Percentiles rank a stretch among this genome's conserved stretches.
These are phyloP conservation scores for Capra hircus DNA, from an alignment of 2,113 vertebrate genomes.

Conservation along the genomic window DNA sequence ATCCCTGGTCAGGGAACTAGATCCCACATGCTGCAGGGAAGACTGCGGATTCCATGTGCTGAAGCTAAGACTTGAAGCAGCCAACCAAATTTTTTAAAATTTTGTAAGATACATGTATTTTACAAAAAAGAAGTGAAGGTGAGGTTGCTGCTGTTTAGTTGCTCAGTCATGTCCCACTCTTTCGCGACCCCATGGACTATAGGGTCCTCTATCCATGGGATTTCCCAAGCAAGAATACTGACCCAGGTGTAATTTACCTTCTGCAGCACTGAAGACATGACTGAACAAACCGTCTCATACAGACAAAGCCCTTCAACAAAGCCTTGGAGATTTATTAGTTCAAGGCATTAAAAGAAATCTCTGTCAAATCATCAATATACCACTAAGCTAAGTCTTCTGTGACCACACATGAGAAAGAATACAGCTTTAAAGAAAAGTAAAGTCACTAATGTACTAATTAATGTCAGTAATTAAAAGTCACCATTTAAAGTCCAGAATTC, in stretches of 20 bases:
- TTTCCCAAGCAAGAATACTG: neutral
- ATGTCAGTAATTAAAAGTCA: neutral
- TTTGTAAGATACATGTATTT: neutral
- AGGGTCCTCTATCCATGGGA: neutral
- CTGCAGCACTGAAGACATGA: no score
- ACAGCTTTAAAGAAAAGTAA: neutral
- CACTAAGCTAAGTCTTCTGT: neutral
- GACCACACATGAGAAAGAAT: neutral
- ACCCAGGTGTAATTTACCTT: neutral
- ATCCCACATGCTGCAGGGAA: neutral
- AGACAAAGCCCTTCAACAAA: neutral
- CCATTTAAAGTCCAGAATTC: neutral
- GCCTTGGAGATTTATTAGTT: neutral
- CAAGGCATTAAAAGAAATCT: neutral
- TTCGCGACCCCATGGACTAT: neutral
- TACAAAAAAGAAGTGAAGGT: neutral
- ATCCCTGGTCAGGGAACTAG: neutral
- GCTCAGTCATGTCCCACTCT: neutral
- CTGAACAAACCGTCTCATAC: neutral
- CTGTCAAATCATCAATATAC: neutral
- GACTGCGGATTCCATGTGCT: neutral
- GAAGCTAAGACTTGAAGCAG: neutral
- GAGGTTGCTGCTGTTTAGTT: neutral
- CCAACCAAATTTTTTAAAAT: neutral
- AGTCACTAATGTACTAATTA: neutral